Evolutionary conservation across 1,140 invertebrate genomes (phyloP).

Genomic region (Polypedilum vanderplanki): DNA sequence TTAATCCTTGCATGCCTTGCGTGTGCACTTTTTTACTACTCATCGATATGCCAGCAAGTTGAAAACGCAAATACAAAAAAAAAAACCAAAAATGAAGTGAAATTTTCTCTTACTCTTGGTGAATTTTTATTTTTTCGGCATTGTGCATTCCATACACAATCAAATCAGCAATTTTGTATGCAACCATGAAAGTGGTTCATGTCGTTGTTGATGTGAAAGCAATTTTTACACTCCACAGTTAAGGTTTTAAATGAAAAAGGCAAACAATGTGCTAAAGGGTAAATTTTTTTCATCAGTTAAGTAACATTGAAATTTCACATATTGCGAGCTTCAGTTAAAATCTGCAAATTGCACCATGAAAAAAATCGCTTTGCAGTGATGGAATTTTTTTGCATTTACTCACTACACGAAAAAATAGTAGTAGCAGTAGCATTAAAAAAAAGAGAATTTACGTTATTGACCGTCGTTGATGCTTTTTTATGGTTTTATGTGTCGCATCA

Average conservation of each 20-base stretch:
- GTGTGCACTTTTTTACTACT: background rate
- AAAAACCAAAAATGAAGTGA: conserved; percentile 2
- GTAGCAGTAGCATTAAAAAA: background rate
- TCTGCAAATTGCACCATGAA: background rate
- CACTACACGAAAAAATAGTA: background rate
- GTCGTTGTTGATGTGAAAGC: conserved; percentile 16
- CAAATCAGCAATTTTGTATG: conserved; percentile 18
- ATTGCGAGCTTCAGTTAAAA: background rate
- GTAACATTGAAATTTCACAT: background rate
- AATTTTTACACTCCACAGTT: conserved; percentile 9
- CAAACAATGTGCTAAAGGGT: background rate
- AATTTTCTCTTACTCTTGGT: background rate
- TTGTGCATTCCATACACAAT: conserved; percentile 12
- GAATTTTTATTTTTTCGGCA: conserved; percentile 2
- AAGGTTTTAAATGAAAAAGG: conserved; percentile 13
- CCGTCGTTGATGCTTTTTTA: conserved; percentile 3
- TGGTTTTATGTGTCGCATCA: conserved; percentile 14
- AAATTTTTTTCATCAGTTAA: background rate
- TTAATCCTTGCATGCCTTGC: background rate
- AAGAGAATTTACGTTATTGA: conserved; percentile 18
- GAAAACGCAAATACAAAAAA: background rate
- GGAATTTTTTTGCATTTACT: background rate
- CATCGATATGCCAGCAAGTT: background rate
- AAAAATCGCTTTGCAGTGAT: background rate
- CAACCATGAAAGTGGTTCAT: conserved; percentile 4